These are phyloP conservation scores for Folsomia candida DNA, from an alignment of 2,888 invertebrate species.

Conservation along the genomic window DNA sequence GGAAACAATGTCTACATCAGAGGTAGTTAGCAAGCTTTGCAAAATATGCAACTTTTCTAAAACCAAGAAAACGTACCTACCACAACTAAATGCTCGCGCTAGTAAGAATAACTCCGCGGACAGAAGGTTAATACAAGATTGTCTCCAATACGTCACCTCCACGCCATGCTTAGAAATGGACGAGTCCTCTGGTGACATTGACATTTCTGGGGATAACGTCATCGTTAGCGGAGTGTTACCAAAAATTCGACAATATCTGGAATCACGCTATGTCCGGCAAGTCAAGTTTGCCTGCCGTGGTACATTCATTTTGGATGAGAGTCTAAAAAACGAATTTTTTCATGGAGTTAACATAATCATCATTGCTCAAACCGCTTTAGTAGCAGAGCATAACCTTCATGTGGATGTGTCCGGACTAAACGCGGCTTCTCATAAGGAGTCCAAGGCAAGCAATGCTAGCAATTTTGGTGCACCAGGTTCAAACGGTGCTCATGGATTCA, in stretches of 20 bases:
- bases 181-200: background rate
- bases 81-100: background rate
- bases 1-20: too few relatives aligned
- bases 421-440: background rate
- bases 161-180: background rate
- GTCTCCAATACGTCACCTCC: background rate
- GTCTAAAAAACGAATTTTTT: background rate
- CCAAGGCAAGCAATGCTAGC: background rate
- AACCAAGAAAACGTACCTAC: too few relatives aligned
- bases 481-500: background rate
- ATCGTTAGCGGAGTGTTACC: background rate
- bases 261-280: background rate
- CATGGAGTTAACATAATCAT: background rate
- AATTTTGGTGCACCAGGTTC: background rate
- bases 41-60: too few relatives aligned
- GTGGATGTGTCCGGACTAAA: background rate
- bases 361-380: background rate
- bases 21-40: too few relatives aligned
- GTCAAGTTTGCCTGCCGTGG: background rate
- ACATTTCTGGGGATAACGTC: background rate
- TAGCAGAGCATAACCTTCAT: background rate
- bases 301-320: background rate
- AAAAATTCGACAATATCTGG: background rate
- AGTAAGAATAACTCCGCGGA: background rate
- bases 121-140: background rate